Evolutionary conservation across 2,113 vertebrate genomes (phyloP), one percentile per base, ranked within the genome.

Genomic region (Helogale parvula): DNA sequence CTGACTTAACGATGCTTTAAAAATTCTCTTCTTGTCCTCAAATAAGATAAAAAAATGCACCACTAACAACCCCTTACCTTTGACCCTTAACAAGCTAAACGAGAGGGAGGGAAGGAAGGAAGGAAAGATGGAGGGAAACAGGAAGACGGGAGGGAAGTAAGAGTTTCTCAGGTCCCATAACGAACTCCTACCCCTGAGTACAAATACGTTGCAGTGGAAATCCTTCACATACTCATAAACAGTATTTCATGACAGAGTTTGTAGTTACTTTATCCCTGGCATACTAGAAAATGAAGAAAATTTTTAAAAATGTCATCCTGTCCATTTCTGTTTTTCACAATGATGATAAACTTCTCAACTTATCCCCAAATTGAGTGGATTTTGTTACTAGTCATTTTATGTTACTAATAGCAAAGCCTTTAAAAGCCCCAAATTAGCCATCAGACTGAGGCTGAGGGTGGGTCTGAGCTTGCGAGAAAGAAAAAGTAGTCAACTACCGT

Each of bases 211-310:
- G 41, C 91, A 85, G 83, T 25, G 14, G 31, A 63, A 90, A 76
- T 77, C 68, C 27, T 83, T 83, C 60, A 85, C 9, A 27, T 41
- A 31, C 13, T 84, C 57, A 88, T 47, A 91, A 96, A 63, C 5
- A 81, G 3, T 21, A 65, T 63, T 41, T 50, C 25, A 27, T 38
- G 3, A 90, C 38, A 90, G 25, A 90, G 25, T 84, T 57, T 92
- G 17, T 66, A 66, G 29, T 83, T 87, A 45, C 38, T 96, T 88
- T 94, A 81, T 90, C 57, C 25, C 27, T 76, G 45, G 57, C n/a
- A 31, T 35, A 63, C 69, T 92, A 86, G 41, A 41, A 95, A 95
- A 92, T 31, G 38, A 93, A 89, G 50, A 90, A 72, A 84, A 47
- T 13, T 7, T 33, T 68, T 84, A 60, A 23, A 92, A 89, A 54